phyloP scores from a whole-genome alignment of 2,888 invertebrate genomes.

The Sepiola atlantica region DNA sequence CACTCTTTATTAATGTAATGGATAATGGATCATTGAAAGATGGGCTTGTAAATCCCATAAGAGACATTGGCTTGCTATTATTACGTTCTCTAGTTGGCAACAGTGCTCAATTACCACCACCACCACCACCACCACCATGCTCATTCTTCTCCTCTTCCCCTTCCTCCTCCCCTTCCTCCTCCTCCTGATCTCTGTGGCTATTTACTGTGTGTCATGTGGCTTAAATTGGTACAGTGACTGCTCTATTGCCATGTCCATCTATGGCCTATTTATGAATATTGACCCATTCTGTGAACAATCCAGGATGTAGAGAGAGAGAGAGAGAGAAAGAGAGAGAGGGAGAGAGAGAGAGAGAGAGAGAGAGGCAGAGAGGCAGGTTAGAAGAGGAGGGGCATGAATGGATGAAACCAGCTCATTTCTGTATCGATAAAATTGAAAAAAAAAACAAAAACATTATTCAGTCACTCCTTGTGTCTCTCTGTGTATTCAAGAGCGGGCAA shows the following conservation, averaged over 20 bases:
- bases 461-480: background rate
- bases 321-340: background rate
- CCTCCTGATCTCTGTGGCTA: background rate
- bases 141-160: too few relatives aligned
- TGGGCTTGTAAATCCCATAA: background rate
- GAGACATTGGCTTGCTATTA: background rate
- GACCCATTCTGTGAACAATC: background rate
- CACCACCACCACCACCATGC: too few relatives aligned
- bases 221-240: background rate
- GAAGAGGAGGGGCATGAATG: background rate
- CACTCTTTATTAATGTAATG: background rate
- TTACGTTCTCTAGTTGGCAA: background rate
- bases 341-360: background rate
- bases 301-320: background rate
- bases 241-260: background rate
- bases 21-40: background rate
- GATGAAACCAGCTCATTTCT: background rate
- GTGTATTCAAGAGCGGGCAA: background rate
- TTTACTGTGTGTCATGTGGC: background rate
- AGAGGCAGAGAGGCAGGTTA: too few relatives aligned
- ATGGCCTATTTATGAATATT: background rate
- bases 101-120: background rate
- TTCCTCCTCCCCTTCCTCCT: too few relatives aligned
- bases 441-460: background rate
- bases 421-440: background rate